Conservation (phyloP, 2,113 vertebrate genomes). For the Rhinichthys klamathensis region DNA sequence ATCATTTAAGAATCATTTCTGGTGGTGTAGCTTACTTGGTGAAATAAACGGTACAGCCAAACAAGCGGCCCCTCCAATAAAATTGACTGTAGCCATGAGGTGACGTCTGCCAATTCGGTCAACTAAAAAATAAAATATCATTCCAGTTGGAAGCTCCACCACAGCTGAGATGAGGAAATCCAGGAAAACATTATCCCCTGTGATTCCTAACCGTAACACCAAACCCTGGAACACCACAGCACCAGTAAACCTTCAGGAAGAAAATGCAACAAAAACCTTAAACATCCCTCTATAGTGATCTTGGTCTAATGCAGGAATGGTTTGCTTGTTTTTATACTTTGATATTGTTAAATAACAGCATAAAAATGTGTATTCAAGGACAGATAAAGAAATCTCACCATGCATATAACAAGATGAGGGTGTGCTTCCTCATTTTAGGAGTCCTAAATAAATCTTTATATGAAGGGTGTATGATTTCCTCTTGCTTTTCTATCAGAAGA, state of each 20-base stretch:
- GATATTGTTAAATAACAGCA: neutral
- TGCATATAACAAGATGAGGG: slow-evolving; percentile 82
- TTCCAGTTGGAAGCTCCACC: slow-evolving; percentile 80
- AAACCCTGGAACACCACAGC: slow-evolving; percentile 84
- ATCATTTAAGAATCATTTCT: neutral
- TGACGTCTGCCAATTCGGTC: slow-evolving; percentile 80
- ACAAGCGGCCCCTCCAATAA: slow-evolving; percentile 73
- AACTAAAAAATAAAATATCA: slow-evolving; percentile 82
- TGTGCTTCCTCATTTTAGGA: slow-evolving; percentile 80
- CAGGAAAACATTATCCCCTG: slow-evolving; percentile 78
- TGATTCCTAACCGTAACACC: slow-evolving; percentile 82
- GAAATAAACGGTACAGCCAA: slow-evolving; percentile 79
- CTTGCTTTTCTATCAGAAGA: slow-evolving; percentile 32
- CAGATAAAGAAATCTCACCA: slow-evolving; percentile 73
- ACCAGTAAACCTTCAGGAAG: slow-evolving; percentile 77
- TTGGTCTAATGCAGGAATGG: no score
- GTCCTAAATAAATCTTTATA: slow-evolving; percentile 80
- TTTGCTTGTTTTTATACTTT: neutral
- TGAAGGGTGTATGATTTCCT: slow-evolving; percentile 69
- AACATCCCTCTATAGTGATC: neutral
- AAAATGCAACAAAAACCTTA: neutral
- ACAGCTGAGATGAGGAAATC: slow-evolving; percentile 83
- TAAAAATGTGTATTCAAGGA: neutral
- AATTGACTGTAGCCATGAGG: slow-evolving; percentile 76
- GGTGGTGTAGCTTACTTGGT: slow-evolving; percentile 68